Base-by-base conservation (phyloP, 1,140 invertebrate species). In the Druon quercuslanigerum region DNA sequence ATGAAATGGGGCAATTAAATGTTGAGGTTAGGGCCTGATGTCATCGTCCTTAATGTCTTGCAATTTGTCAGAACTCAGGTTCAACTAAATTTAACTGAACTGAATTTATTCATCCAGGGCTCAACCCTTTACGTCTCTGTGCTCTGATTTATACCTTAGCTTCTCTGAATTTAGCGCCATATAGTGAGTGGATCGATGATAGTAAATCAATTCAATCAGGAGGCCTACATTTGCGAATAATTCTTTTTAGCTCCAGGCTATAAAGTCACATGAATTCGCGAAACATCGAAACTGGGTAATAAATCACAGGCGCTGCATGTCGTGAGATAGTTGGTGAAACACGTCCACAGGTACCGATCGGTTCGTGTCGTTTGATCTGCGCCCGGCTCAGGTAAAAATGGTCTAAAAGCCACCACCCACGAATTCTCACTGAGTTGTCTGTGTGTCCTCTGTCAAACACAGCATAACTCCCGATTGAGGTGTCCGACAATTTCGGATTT, bases 201-300 rank as follows among this genome's bases (percentile, higher is more conserved):
- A 66, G 57, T 66, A 66, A 66, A 66, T 66, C 57, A 66, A 66
- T 66, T 66, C 57, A 66, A 66, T 66, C 57, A 66, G 57, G 57
- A 66, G 57, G 20, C 57, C 25, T 66, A 66, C 20, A 33, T 66
- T 66, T 33, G 57, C 33, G 57, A 66, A 66, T 66, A 66, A 66
- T 66, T 66, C 57, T 66, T 66, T 60, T 66, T 40, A 66, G 57
- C 57, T 40, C 57, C 25, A 66, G 57, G 57, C 57, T 40, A 66
- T 66, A 66, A 66, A 66, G 57, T 33, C 57, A 66, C 57, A 16
- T 46, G 40, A 46, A 9, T 46, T 33, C 57, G 57, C 57, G 57
- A 66, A 66, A 66, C 57, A 66, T 66, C 57, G 25, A 66, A 66
- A 66, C 57, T 66, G 57, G 57, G 40, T 66, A 40, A 66, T 66